Evolutionary conservation across 2,888 invertebrate species (phyloP).

Genomic region (Euzophera pinguis): DNA sequence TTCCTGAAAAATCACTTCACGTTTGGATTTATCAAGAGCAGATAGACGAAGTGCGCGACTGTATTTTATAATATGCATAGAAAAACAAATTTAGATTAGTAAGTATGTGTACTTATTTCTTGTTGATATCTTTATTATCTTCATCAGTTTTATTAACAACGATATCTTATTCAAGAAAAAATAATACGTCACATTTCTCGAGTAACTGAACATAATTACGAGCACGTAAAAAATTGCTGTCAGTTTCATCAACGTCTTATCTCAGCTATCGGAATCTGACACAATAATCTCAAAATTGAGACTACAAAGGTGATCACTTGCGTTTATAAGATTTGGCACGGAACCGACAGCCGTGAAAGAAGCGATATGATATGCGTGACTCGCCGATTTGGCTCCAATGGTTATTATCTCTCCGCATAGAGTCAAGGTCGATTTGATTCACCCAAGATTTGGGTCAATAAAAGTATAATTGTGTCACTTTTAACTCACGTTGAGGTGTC

Average conservation of each 20-base stretch:
- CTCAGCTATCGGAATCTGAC: conserved; percentile 26
- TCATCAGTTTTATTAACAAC: too few relatives aligned
- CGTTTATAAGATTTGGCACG: conserved; percentile 56
- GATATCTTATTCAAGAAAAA: not conserved
- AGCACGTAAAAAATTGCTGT: not conserved
- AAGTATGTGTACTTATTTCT: too few relatives aligned
- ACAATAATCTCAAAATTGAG: conserved; percentile 53
- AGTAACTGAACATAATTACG: conserved; percentile 1
- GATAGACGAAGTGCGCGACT: too few relatives aligned
- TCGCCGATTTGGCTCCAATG: conserved; percentile 49
- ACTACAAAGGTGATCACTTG: conserved; percentile 38
- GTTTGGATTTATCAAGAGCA: too few relatives aligned
- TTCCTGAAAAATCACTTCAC: too few relatives aligned
- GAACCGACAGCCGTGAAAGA: conserved; percentile 50
- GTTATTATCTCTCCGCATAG: conserved; percentile 44
- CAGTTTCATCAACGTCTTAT: not conserved
- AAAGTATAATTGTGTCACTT: not conserved
- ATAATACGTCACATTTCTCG: not conserved
- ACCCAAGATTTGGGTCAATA: conserved; percentile 11
- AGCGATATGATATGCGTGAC: conserved; percentile 46
- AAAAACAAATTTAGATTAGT: too few relatives aligned
- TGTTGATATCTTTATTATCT: too few relatives aligned
- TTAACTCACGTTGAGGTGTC: not conserved
- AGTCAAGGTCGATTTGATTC: conserved; percentile 53
- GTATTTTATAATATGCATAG: too few relatives aligned